Conservation (phyloP, 2,888 invertebrate genomes). For the Nymphalis polychloros region DNA sequence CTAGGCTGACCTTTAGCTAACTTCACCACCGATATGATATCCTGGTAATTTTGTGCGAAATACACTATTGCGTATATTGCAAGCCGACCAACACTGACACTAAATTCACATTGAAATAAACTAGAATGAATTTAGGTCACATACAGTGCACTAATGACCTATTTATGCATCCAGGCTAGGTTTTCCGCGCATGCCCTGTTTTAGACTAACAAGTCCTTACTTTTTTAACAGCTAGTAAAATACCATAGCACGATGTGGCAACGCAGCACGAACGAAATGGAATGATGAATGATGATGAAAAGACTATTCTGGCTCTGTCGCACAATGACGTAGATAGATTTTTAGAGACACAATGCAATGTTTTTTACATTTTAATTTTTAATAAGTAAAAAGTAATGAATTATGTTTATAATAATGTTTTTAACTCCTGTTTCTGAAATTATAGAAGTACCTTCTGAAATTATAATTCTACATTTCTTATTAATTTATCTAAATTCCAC, state of each 20-base stretch:
- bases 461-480: too few relatives aligned
- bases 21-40: constrained; percentile 40
- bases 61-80: constrained; percentile 39
- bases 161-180: constrained; percentile 35
- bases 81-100: not conserved
- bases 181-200: constrained; percentile 41
- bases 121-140: constrained; percentile 38
- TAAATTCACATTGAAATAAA: constrained; percentile 32
- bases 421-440: too few relatives aligned
- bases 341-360: too few relatives aligned
- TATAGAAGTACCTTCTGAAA: too few relatives aligned
- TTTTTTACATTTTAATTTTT: too few relatives aligned
- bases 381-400: too few relatives aligned
- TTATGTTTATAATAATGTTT: too few relatives aligned
- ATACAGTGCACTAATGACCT: constrained; percentile 36
- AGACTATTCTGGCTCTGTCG: too few relatives aligned
- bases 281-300: not conserved
- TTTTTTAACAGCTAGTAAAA: constrained; percentile 36
- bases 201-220: constrained; percentile 12
- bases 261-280: constrained; percentile 14
- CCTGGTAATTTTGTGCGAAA: constrained; percentile 45
- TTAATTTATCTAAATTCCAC: too few relatives aligned
- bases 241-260: constrained; percentile 23
- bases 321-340: too few relatives aligned
- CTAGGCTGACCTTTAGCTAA: constrained; percentile 37